Percentiles rank a stretch among this genome's conserved stretches.
These are phyloP conservation scores for Mactromeris polynyma DNA, from an alignment of 2,888 invertebrate species.

Conservation along the genomic window DNA sequence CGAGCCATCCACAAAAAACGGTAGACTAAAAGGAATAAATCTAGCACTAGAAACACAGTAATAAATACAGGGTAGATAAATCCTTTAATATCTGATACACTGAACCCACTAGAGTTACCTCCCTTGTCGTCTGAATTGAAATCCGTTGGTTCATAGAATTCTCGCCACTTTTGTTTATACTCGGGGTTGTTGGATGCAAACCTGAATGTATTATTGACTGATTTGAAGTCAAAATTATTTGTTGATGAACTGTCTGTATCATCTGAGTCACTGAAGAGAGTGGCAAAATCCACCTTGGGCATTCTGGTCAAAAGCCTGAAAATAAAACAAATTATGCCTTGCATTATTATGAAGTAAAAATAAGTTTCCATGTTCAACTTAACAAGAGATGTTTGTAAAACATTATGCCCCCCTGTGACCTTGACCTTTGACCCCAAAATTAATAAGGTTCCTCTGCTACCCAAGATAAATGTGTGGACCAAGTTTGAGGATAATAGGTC, in stretches of 20 bases:
- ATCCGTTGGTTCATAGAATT: neutral
- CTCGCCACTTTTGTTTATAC: neutral
- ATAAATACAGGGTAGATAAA: slow-evolving; percentile 77
- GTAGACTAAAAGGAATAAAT: slow-evolving; percentile 77
- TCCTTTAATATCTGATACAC: slow-evolving; percentile 55
- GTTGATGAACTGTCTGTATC: neutral
- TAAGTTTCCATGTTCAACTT: neutral
- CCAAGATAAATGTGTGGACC: no score
- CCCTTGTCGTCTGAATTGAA: neutral
- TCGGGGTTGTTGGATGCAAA: slow-evolving; percentile 44
- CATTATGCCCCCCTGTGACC: no score
- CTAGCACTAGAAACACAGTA: slow-evolving; percentile 77
- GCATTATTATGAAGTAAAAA: neutral
- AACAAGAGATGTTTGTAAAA: no score
- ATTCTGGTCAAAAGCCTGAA: slow-evolving; percentile 54
- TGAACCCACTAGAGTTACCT: neutral
- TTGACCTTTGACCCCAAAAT: no score
- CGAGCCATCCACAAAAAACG: slow-evolving; percentile 79
- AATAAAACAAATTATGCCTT: neutral
- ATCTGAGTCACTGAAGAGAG: slow-evolving; percentile 34
- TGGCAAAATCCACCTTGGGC: slow-evolving; percentile 59
- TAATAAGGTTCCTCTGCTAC: no score
- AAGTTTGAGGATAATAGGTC: no score
- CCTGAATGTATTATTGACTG: slow-evolving; percentile 48
- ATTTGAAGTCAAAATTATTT: slow-evolving; percentile 21